Conservation (phyloP, 92 coral and sea anemone genomes). For the Siderastrea radians region DNA sequence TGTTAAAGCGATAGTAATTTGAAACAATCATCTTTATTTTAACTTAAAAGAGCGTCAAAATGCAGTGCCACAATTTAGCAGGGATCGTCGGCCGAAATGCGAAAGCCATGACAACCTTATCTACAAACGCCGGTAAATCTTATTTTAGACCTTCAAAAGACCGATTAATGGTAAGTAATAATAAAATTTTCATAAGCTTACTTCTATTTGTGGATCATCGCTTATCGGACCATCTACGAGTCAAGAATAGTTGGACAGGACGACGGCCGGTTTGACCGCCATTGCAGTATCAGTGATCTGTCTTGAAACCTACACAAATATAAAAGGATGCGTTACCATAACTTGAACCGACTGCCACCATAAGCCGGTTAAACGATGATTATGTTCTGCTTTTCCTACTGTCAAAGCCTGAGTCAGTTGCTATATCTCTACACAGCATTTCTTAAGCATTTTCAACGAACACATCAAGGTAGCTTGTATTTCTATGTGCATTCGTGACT, state of each 20-base stretch:
- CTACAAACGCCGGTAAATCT: not conserved
- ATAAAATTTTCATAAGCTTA: not conserved
- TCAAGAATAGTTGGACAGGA: not conserved
- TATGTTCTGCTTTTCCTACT: not conserved
- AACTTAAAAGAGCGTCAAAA: too few relatives aligned
- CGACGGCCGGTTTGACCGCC: not conserved
- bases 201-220: not conserved
- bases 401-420: not conserved
- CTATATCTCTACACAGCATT: not conserved
- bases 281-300: not conserved
- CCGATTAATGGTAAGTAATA: not conserved
- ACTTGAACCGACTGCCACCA: not conserved
- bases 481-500: not conserved
- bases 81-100: not conserved
- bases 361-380: not conserved
- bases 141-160: not conserved
- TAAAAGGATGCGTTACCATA: not conserved
- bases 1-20: too few relatives aligned
- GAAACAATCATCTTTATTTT: too few relatives aligned
- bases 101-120: not conserved
- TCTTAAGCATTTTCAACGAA: not conserved
- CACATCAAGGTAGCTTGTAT: not conserved
- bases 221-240: not conserved
- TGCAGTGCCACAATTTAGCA: not conserved
- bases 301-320: not conserved